phyloP scores from a whole-genome alignment of 1,140 invertebrate genomes.

The Ephestia elutella region DNA sequence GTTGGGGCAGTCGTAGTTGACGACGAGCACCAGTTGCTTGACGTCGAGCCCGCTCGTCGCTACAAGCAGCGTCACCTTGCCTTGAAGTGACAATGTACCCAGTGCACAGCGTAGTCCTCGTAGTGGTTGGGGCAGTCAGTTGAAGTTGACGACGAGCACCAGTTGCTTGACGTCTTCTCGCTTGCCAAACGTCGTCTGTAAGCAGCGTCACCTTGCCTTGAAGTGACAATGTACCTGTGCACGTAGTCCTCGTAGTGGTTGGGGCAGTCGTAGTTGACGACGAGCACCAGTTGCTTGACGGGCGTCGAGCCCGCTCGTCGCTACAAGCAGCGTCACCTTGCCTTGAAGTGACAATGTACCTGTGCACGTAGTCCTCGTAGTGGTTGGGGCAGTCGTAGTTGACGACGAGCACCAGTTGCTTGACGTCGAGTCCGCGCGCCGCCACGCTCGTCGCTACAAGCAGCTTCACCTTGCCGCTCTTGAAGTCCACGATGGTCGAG shows the following conservation, averaged over 20 bases:
- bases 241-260: conserved; percentile 99
- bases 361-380: conserved; percentile 99
- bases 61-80: conserved; percentile 88
- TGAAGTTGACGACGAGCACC: too few relatives aligned
- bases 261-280: conserved; percentile 99
- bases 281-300: conserved; percentile 98
- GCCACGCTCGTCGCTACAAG: conserved; percentile 97
- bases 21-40: conserved; percentile 97
- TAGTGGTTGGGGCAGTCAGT: too few relatives aligned
- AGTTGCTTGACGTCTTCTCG: conserved; percentile 99
- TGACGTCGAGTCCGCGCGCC: conserved; percentile 97
- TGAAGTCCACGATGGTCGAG: conserved; percentile 98
- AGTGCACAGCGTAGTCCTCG: too few relatives aligned
- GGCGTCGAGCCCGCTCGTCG: too few relatives aligned
- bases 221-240: too few relatives aligned
- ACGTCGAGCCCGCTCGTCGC: conserved; percentile 99
- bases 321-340: too few relatives aligned
- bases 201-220: too few relatives aligned
- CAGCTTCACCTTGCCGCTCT: conserved; percentile 90
- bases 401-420: conserved; percentile 97
- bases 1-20: conserved; percentile 99
- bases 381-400: conserved; percentile 99
- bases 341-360: conserved; percentile 46
- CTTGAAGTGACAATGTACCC: too few relatives aligned
- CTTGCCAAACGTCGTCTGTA: too few relatives aligned